A percentile compares a stretch with the other conserved stretches of the same genome.
Evolutionary conservation across 2,113 vertebrate genomes (phyloP).

Genomic region (Pandion haliaetus): DNA sequence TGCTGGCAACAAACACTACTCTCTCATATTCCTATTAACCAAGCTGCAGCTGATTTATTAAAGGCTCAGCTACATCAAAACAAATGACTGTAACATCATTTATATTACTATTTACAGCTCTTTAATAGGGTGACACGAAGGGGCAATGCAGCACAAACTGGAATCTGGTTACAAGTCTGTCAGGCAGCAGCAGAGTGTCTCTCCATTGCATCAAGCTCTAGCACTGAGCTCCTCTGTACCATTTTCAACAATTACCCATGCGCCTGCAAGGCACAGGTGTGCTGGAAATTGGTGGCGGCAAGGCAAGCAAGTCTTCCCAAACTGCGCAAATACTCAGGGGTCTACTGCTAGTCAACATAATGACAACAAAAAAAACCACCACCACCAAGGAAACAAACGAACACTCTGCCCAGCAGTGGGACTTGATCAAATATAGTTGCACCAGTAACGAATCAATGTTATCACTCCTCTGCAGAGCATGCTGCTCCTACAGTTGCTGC

Average conservation of each 20-base stretch:
- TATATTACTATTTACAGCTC: constrained; percentile 79
- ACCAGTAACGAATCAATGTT: neutral
- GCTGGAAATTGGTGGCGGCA: neutral
- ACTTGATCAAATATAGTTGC: neutral
- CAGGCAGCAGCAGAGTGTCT: constrained; percentile 10
- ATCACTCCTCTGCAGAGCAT: neutral
- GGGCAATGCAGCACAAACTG: constrained; percentile 64
- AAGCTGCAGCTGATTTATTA: constrained; percentile 80
- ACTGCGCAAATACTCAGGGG: neutral
- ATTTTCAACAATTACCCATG: neutral
- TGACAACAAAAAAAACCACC: too few species aligned
- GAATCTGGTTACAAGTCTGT: constrained; percentile 50
- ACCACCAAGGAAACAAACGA: neutral
- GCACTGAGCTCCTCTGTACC: neutral
- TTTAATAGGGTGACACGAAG: constrained; percentile 75
- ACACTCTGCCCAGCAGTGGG: neutral
- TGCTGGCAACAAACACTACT: constrained; percentile 69
- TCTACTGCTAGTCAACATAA: neutral
- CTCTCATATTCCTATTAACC: constrained; percentile 80
- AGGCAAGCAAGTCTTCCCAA: neutral
- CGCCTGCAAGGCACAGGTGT: neutral
- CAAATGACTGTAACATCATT: constrained; percentile 82
- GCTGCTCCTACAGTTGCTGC: neutral
- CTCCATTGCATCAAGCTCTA: neutral
- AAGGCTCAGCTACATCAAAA: constrained; percentile 79